Evolutionary conservation across 1,140 invertebrate genomes (phyloP), one percentile per base, ranked within the genome.

Genomic region (Bombus pyrosoma): DNA sequence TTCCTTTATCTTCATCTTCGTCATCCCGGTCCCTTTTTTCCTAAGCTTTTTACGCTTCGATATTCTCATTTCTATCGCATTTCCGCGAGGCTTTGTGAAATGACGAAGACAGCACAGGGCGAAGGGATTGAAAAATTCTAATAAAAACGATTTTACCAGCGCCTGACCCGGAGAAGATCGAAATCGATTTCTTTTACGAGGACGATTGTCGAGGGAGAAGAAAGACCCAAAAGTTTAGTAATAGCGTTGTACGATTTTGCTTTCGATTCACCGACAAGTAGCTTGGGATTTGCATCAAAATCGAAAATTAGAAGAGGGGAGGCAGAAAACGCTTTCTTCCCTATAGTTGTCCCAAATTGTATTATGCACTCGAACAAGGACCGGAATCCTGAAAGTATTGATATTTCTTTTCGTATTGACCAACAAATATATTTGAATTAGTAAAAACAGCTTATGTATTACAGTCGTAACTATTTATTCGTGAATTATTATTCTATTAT

Each of bases 121-220:
- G 53, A 32, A 28, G 66, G 74, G 74, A 86, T 83, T 83, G 85
- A 83, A 86, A 86, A 83, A 86, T 86, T 83, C 74, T 83, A 86
- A 86, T 83, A 86, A 86, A 86, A 86, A 83, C 85, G 81, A 72
- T 83, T 72, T 25, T 57, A 13, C n/a, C 32, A 3, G 34, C 10
- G 64, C 59, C 6, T 37, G 62, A 57, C 64, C 68, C 34, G 32
- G 10, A 53, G 64, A 28, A 68, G 53, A 78, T 86, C 81, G 81
- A 83, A 83, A 83, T 86, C 85, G 74, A 83, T 86, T 86, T 66
- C 72, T 68, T 34, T 66, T 78, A 83, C 39, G 85, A 62, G 59
- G 25, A 34, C 47, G 39, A 62, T 62, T 41, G 57, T 9, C 25
- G 43, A 57, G 59, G 74, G 22, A 34, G 64, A 34, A 34, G 41